Conservation (phyloP, 2,888 invertebrate species). For the Xanthorhoe spadicearia region DNA sequence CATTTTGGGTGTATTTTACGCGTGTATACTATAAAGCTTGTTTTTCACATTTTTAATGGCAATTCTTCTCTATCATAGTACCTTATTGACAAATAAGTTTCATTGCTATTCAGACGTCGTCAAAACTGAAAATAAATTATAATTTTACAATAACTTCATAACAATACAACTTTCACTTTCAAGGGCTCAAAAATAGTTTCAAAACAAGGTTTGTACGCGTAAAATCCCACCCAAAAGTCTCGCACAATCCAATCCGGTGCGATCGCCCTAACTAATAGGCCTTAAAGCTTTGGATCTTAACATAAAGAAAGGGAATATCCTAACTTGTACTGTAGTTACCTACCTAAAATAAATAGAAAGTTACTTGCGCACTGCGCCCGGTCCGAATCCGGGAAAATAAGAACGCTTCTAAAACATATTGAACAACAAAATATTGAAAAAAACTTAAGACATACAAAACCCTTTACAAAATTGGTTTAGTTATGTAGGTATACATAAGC, state of each 20-base stretch:
- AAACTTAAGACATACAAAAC: too few relatives aligned
- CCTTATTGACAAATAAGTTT: too few relatives aligned
- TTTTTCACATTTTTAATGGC: background rate
- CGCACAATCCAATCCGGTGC: slow-evolving; percentile 9
- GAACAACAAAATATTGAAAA: too few relatives aligned
- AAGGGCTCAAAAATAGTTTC: too few relatives aligned
- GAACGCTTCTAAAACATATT: too few relatives aligned
- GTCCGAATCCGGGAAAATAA: background rate
- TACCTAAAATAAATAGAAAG: slow-evolving; percentile 72
- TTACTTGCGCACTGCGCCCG: slow-evolving; percentile 44
- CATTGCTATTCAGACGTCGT: too few relatives aligned
- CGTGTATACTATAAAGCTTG: background rate
- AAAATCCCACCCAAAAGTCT: background rate
- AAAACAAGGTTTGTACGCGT: background rate
- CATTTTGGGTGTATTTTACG: background rate
- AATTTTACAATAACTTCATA: too few relatives aligned
- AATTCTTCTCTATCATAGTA: too few relatives aligned
- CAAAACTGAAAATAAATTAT: too few relatives aligned
- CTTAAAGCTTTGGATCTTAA: slow-evolving; percentile 62
- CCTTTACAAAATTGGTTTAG: too few relatives aligned
- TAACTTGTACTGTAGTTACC: slow-evolving; percentile 74
- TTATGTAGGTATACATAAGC: too few relatives aligned
- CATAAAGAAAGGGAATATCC: slow-evolving; percentile 51
- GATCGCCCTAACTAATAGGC: slow-evolving; percentile 42
- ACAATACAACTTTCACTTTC: too few relatives aligned